Conservation (phyloP, 2,888 invertebrate species). For the Crepidodera aurea region DNA sequence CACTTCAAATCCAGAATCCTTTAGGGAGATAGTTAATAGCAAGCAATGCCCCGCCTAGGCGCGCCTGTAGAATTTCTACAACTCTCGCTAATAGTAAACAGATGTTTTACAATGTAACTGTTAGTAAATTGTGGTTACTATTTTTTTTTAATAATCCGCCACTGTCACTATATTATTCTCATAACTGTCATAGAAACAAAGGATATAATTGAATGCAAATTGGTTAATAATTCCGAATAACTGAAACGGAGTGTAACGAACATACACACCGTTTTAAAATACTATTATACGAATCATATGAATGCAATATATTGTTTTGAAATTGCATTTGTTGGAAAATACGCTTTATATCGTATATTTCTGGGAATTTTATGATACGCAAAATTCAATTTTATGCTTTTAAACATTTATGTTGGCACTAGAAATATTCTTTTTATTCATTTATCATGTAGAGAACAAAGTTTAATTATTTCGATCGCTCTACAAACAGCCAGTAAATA, state of each 20-base stretch:
- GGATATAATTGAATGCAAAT: constrained; percentile 7
- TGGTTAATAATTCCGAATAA: not conserved
- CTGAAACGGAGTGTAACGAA: constrained; percentile 1
- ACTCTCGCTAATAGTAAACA: too few species aligned
- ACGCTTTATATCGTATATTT: constrained; percentile 1
- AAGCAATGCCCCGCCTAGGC: too few species aligned
- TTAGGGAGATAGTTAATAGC: too few species aligned
- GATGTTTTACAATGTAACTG: too few species aligned
- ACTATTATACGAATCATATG: not conserved
- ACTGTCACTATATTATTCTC: too few species aligned
- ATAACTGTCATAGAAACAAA: not conserved
- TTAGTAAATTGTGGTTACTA: too few species aligned
- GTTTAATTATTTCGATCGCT: not conserved
- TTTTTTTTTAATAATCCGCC: too few species aligned
- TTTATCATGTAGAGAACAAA: not conserved
- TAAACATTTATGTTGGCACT: constrained; percentile 5
- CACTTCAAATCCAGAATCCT: too few species aligned
- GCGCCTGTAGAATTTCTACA: too few species aligned
- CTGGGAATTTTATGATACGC: not conserved
- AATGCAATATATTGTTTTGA: constrained; percentile 6
- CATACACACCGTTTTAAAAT: not conserved
- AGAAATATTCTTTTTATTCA: constrained; percentile 1
- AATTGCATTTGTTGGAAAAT: not conserved
- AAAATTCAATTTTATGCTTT: not conserved
- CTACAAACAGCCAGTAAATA: not conserved